Evolutionary conservation across 2,888 invertebrate genomes (phyloP).

Genomic region (Parochlus steinenii): DNA sequence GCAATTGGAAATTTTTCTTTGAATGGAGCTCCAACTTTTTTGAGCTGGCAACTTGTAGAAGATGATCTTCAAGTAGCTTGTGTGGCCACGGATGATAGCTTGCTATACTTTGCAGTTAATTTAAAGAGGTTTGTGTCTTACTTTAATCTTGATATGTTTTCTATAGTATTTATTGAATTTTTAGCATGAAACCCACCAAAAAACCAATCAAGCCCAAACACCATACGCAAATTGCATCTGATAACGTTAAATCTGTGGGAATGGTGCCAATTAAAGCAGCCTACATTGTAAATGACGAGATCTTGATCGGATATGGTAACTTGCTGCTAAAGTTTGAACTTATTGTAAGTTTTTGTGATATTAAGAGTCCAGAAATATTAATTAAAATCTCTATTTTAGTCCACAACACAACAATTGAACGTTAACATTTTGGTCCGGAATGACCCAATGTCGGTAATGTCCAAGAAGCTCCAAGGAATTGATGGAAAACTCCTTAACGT

Average conservation of each 20-base stretch:
- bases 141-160: no score
- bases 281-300: conserved; percentile 26
- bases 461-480: conserved; percentile 16
- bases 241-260: conserved; percentile 33
- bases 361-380: conserved; percentile 26
- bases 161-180: conserved; percentile 16
- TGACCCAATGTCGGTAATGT: conserved; percentile 21
- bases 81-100: conserved; percentile 57
- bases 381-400: no score
- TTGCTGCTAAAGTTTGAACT: conserved; percentile 40
- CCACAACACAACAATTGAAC: background rate
- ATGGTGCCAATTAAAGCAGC: conserved; percentile 38
- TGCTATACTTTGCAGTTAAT: conserved; percentile 60
- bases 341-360: conserved; percentile 31
- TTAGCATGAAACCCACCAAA: conserved; percentile 28
- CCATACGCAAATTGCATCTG: conserved; percentile 41
- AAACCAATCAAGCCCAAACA: conserved; percentile 48
- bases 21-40: conserved; percentile 3
- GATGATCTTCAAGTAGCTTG: conserved; percentile 36
- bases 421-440: conserved; percentile 21
- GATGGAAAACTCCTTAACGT: conserved; percentile 17
- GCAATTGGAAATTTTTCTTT: conserved; percentile 36
- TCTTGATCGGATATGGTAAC: conserved; percentile 41
- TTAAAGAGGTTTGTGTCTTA: no score
- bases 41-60: conserved; percentile 18